These are phyloP conservation scores for Leucoptera coffeella DNA, from an alignment of 2,888 invertebrate species.

Conservation along the genomic window DNA sequence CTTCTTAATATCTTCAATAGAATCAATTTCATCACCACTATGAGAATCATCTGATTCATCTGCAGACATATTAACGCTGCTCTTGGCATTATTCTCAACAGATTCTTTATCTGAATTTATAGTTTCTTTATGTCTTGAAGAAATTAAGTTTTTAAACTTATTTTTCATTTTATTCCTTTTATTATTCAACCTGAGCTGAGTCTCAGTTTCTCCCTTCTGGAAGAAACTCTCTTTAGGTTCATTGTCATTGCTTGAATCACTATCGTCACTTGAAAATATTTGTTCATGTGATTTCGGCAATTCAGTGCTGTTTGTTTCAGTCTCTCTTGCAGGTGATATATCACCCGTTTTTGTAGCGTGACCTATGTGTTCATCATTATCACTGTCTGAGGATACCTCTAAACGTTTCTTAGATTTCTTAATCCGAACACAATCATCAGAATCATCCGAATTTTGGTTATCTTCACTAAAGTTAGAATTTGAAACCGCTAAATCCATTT, in stretches of 20 bases:
- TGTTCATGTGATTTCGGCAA: too few species aligned
- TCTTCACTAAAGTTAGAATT: too few species aligned
- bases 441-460: not conserved
- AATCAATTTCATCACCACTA: constrained; percentile 11
- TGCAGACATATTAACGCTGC: too few species aligned
- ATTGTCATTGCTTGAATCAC: constrained; percentile 7
- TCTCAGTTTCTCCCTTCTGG: constrained; percentile 10
- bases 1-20: constrained; percentile 22
- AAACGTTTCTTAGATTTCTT: constrained; percentile 13
- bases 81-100: constrained; percentile 3
- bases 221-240: not conserved
- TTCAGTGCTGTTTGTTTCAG: not conserved
- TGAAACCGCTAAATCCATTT: too few species aligned
- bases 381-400: constrained; percentile 19
- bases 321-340: not conserved
- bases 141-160: constrained; percentile 23
- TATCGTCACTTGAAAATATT: not conserved
- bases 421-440: constrained; percentile 9
- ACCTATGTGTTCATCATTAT: constrained; percentile 18
- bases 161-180: constrained; percentile 22
- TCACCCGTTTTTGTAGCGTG: too few species aligned
- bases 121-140: constrained; percentile 11
- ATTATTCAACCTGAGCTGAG: constrained; percentile 19
- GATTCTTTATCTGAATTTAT: constrained; percentile 4
- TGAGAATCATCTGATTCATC: constrained; percentile 2